Evolutionary conservation across 2,797 vertebrate species (phyloP).

Genomic region (Melanotaenia nigrans): DNA sequence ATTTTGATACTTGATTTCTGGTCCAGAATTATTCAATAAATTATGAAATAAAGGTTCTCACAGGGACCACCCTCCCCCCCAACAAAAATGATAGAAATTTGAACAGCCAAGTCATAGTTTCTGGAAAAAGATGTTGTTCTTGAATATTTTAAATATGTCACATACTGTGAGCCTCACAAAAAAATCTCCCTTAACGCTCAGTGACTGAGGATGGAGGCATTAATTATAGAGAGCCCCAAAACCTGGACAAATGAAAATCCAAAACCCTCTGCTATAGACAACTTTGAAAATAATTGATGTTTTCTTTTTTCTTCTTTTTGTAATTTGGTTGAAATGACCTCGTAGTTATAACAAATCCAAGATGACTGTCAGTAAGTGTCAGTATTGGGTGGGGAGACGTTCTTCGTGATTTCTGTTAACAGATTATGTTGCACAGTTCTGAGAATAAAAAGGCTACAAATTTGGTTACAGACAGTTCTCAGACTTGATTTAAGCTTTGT

Average conservation of each 20-base stretch:
- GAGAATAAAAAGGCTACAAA: conserved; percentile 10
- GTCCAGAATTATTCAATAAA: neutral
- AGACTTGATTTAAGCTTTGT: conserved; percentile 24
- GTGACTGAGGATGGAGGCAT: neutral
- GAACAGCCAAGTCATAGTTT: neutral
- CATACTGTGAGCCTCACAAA: conserved; percentile 12
- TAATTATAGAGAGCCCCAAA: neutral
- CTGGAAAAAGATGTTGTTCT: neutral
- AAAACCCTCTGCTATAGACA: conserved; percentile 16
- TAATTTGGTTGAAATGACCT: conserved; percentile 10
- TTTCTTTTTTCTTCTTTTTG: neutral
- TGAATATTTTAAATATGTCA: conserved; percentile 14
- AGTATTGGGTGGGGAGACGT: conserved; percentile 40
- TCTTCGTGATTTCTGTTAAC: conserved; percentile 8
- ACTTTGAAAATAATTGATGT: neutral
- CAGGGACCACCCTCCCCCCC: neutral
- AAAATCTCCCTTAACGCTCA: neutral
- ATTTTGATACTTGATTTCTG: neutral
- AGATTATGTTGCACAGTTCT: neutral
- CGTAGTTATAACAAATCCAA: conserved; percentile 35
- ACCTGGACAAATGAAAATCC: conserved; percentile 9
- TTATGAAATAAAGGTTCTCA: neutral
- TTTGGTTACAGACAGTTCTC: conserved; percentile 20
- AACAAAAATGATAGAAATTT: conserved; percentile 4
- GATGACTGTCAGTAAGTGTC: conserved; percentile 60